Base-by-base conservation (phyloP, 2,888 invertebrate genomes). In the Acanthosoma haemorrhoidale region DNA sequence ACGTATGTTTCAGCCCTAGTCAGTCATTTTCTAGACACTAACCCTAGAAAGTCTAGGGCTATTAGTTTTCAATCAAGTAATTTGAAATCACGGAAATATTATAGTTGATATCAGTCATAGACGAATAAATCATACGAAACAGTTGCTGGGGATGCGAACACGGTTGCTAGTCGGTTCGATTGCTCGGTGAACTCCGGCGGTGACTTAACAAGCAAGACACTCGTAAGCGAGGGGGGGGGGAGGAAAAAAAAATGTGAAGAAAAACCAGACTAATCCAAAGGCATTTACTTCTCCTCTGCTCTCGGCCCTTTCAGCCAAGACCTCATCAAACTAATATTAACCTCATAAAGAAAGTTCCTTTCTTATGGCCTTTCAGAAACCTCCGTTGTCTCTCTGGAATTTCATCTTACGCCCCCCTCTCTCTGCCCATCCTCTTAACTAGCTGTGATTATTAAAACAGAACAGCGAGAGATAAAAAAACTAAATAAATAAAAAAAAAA, bases 281-380 rank as follows among this genome's bases (percentile, higher is more conserved):
- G 51, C 51, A 51, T 51, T 25, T 51, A 51, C 25, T 51, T 9
- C 41, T 41, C 18, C 41, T 18, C 18, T 41, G 8, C 38, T n/a
- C 43, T 9, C 31, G 59, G 16, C 15, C 59, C 29, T 59, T 59
- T 36, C 34, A 60, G 16, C 51, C n/a, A 51, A n/a, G 51, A 51
- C 51, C 51, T 51, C 51, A 51, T 51, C 51, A 51, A 51, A 51
- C 51, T 51, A 51, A 51, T 51, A 51, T 51, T 51, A 51, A 51
- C 51, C 51, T 51, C 51, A n/a, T 51, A 51, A 51, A 51, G 51
- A 51, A 51, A 51, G n/a, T 51, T 51, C 51, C 51, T 51, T 51
- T 51, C 51, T 51, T 51, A 51, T 51, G 29, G 51, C 25, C 51
- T 51, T 25, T 51, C 51, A 51, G 51, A 25, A 51, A 51, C 25